Conservation (phyloP, 2,113 vertebrate species). For the Cacatua alba region DNA sequence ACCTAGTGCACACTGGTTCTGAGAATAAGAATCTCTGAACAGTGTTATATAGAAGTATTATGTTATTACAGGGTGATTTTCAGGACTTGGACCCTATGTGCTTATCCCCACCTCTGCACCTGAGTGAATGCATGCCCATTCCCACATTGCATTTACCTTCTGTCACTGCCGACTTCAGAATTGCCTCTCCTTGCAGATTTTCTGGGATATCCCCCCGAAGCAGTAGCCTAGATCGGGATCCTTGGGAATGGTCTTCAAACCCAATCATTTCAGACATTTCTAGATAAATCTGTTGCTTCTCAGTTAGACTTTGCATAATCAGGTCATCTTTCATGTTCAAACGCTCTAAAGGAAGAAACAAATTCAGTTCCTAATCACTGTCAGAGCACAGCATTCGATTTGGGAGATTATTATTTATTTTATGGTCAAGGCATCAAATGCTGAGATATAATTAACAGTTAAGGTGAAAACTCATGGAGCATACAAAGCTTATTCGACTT, state of each 20-base stretch:
- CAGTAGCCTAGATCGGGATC: conserved; percentile 66
- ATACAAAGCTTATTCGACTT: neutral
- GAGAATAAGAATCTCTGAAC: neutral
- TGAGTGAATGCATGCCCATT: neutral
- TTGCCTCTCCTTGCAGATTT: conserved; percentile 85
- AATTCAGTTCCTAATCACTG: neutral
- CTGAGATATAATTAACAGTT: neutral
- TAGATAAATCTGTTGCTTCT: conserved; percentile 91
- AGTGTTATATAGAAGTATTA: neutral
- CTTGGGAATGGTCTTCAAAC: conserved; percentile 74
- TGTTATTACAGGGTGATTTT: neutral
- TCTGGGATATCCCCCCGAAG: conserved; percentile 82
- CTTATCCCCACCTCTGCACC: neutral
- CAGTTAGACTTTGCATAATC: conserved; percentile 82
- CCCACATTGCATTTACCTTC: conserved; percentile 78
- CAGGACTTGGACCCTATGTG: neutral
- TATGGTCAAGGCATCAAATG: neutral
- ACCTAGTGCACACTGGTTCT: neutral
- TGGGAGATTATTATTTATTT: neutral
- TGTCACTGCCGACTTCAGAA: conserved; percentile 87
- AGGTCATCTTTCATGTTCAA: conserved; percentile 83
- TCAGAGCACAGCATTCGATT: neutral
- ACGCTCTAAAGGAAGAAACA: conserved; percentile 75
- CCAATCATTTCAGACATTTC: conserved; percentile 84
- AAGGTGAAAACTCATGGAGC: neutral